A percentile compares a stretch with the other conserved stretches of the same genome.
Evolutionary conservation across 2,113 vertebrate species (phyloP).

Genomic region (Acrocephalus arundinaceus): DNA sequence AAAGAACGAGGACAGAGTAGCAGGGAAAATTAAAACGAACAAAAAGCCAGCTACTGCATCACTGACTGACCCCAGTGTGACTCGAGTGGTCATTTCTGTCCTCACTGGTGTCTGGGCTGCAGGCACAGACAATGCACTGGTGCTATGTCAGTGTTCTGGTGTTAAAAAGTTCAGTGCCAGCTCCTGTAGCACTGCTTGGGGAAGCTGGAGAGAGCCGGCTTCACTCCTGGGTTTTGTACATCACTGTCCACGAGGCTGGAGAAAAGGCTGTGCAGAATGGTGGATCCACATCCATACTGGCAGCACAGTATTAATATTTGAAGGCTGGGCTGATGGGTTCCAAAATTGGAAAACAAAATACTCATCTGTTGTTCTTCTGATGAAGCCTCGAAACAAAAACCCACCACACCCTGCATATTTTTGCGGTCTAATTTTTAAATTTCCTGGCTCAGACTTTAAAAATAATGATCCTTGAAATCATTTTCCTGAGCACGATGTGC

Average conservation of each 20-base stretch:
- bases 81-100: background rate
- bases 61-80: background rate
- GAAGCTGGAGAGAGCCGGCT: background rate
- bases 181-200: background rate
- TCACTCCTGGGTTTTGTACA: background rate
- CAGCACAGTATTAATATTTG: background rate
- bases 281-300: background rate
- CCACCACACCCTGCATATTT: fast-evolving
- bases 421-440: background rate
- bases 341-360: background rate
- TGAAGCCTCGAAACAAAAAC: background rate
- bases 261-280: fast-evolving
- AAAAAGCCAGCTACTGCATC: background rate
- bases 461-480: background rate
- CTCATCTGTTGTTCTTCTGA: background rate
- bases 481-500: background rate
- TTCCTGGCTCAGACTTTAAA: background rate
- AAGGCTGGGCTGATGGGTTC: background rate
- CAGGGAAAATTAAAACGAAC: background rate
- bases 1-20: background rate
- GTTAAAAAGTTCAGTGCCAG: background rate
- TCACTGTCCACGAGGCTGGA: background rate
- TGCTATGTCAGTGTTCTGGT: fast-evolving
- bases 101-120: fast-evolving
- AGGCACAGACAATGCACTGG: fast-evolving